These are phyloP conservation scores for Manis javanica DNA, from an alignment of 2,797 vertebrate species.

Conservation along the genomic window DNA sequence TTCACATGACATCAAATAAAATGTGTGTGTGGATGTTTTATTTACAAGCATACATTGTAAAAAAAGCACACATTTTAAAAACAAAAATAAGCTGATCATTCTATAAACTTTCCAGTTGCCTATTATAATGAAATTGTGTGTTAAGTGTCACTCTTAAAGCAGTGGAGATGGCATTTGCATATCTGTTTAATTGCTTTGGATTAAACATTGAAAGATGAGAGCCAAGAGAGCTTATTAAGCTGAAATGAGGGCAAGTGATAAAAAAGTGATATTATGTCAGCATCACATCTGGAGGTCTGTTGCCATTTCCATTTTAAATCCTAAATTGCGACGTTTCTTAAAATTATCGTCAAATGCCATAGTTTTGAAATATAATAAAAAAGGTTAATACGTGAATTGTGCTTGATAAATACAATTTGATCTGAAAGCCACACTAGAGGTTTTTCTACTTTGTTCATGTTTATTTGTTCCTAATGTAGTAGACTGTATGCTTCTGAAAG, in stretches of 20 bases:
- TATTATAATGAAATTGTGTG: slow-evolving; percentile 83
- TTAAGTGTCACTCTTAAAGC: slow-evolving; percentile 82
- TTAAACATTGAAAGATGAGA: slow-evolving; percentile 87
- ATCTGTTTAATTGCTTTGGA: slow-evolving; percentile 88
- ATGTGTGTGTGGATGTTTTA: slow-evolving; percentile 3
- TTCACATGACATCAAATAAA: slow-evolving; percentile 30
- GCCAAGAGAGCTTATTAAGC: slow-evolving; percentile 89
- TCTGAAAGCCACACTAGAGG: slow-evolving; percentile 25
- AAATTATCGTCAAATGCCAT: slow-evolving; percentile 61
- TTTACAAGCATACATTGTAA: slow-evolving; percentile 1
- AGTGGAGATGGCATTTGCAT: slow-evolving; percentile 86
- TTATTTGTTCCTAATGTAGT: slow-evolving; percentile 25
- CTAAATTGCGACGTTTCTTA: slow-evolving; percentile 71
- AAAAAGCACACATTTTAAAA: slow-evolving; percentile 42
- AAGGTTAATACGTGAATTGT: slow-evolving; percentile 21
- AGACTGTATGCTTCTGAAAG: slow-evolving; percentile 27
- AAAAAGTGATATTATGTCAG: slow-evolving; percentile 84
- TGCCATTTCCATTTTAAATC: slow-evolving; percentile 68
- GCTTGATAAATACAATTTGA: slow-evolving; percentile 1
- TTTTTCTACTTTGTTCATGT: slow-evolving; percentile 25
- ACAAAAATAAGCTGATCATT: slow-evolving; percentile 67
- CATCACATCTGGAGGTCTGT: slow-evolving; percentile 76
- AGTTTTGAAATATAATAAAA: slow-evolving; percentile 29
- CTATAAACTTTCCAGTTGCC: slow-evolving; percentile 78
- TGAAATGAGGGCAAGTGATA: slow-evolving; percentile 88